Percentiles rank a stretch among this genome's conserved stretches.
Conservation (phyloP, 2,797 vertebrate species). For the Gallirallus australis region DNA sequence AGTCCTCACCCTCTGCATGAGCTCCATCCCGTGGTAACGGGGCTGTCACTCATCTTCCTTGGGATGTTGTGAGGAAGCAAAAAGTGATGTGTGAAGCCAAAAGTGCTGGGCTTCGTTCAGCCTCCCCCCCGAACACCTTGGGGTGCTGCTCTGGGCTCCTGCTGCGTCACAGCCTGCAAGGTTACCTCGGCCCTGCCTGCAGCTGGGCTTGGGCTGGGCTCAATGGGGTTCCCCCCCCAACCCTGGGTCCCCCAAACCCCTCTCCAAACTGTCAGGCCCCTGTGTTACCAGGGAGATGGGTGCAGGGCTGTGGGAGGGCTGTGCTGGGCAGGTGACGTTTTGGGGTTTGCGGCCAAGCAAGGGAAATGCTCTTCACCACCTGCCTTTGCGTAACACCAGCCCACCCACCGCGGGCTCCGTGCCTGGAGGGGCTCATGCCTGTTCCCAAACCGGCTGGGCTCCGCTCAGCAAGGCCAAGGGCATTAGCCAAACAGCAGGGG, state of each 20-base stretch:
- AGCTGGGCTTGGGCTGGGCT: neutral
- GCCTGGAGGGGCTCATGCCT: neutral
- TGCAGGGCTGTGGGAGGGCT: neutral
- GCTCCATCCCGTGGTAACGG: rapidly evolving
- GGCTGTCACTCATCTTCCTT: neutral
- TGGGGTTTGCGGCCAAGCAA: neutral
- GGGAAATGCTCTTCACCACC: neutral
- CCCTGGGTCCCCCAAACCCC: too few species aligned
- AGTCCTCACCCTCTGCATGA: neutral
- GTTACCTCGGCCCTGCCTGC: neutral
- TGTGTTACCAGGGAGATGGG: rapidly evolving
- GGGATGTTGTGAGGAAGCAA: neutral
- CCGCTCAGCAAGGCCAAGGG: rapidly evolving
- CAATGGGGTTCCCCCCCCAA: rapidly evolving
- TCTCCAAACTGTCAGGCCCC: neutral
- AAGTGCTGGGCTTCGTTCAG: neutral
- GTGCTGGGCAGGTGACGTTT: neutral
- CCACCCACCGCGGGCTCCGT: neutral
- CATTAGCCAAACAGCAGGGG: neutral
- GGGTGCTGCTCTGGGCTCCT: too few species aligned
- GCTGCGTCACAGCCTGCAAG: neutral
- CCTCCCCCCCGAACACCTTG: neutral
- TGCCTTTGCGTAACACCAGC: neutral
- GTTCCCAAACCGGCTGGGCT: neutral
- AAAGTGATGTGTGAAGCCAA: neutral